Conservation (phyloP, 2,797 vertebrate species). For the Falco naumanni region DNA sequence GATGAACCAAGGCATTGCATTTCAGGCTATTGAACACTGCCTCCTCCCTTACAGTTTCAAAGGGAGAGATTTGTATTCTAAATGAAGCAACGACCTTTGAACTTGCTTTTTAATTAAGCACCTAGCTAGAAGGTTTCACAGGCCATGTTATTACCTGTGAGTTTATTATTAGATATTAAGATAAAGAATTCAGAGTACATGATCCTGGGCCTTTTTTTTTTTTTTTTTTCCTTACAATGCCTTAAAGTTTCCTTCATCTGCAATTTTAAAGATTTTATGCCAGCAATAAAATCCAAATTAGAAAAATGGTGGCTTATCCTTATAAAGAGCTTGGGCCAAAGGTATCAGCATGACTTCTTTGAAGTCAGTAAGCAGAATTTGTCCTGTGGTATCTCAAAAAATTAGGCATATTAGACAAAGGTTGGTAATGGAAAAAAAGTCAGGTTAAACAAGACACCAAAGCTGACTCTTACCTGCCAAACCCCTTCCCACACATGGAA, state of each 20-base stretch:
- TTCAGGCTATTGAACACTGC: not conserved
- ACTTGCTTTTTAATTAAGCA: conserved; percentile 59
- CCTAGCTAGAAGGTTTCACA: conserved; percentile 17
- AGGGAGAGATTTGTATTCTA: conserved; percentile 27
- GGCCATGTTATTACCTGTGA: conserved; percentile 6
- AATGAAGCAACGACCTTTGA: conserved; percentile 50
- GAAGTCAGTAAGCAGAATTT: not conserved
- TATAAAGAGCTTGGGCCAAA: not conserved
- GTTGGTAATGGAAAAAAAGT: not conserved
- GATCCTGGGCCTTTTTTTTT: not conserved
- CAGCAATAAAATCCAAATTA: conserved; percentile 29
- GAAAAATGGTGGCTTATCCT: not conserved
- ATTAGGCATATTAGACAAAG: not conserved
- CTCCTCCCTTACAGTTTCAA: not conserved
- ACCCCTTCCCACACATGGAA: not conserved
- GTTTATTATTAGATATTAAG: conserved; percentile 46
- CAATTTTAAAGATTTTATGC: not conserved
- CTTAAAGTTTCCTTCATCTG: not conserved
- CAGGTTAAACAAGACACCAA: not conserved
- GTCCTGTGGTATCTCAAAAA: not conserved
- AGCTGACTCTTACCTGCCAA: conserved; percentile 9
- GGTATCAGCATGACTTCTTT: not conserved
- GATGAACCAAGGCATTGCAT: not conserved
- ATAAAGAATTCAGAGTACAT: not conserved
- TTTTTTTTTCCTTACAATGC: not conserved